Conservation (phyloP, 1,140 invertebrate genomes). For the Euwallacea fornicatus region DNA sequence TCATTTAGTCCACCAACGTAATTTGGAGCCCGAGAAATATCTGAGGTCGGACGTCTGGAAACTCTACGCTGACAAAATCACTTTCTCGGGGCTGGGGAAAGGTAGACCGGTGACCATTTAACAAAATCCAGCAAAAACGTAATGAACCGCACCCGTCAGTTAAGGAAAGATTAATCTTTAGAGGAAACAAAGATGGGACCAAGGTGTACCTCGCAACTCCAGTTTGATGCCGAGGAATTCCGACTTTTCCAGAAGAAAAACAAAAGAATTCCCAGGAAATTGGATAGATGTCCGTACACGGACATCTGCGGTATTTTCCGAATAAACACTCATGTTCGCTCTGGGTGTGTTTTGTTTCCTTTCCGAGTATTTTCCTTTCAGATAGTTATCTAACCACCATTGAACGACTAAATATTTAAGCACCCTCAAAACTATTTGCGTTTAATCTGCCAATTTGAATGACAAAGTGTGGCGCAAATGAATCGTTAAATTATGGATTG, state of each 20-base stretch:
- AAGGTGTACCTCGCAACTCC: background rate
- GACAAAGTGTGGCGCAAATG: constrained; percentile 3
- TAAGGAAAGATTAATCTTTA: constrained; percentile 18
- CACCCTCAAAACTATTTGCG: background rate
- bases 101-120: constrained; percentile 7
- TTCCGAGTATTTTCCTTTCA: background rate
- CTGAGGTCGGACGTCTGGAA: too few species aligned
- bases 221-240: background rate
- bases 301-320: constrained; percentile 8
- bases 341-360: background rate
- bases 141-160: constrained; percentile 15
- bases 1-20: too few species aligned
- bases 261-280: constrained; percentile 8
- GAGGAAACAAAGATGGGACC: background rate
- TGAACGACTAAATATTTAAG: background rate
- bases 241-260: constrained; percentile 3
- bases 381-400: background rate
- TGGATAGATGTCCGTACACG: constrained; percentile 1
- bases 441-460: constrained; percentile 3
- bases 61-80: too few species aligned
- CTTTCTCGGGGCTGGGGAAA: too few species aligned
- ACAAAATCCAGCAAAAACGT: constrained; percentile 10
- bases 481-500: background rate
- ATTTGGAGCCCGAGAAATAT: too few species aligned
- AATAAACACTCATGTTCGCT: background rate